phyloP scores from a whole-genome alignment of 2,113 vertebrate genomes.

The Cyanoderma ruficeps region DNA sequence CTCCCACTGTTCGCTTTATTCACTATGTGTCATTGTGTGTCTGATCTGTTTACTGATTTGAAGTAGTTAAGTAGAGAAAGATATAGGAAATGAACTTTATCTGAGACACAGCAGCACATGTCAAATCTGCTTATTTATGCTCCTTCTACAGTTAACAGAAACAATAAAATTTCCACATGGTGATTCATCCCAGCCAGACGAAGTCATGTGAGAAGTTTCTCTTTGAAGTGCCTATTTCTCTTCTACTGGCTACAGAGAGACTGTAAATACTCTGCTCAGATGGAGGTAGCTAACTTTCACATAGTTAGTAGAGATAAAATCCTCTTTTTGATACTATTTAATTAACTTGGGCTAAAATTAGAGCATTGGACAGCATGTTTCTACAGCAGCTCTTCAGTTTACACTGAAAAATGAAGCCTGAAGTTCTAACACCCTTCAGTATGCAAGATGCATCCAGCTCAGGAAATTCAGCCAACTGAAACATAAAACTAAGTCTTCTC shows the following conservation, averaged over 20 bases:
- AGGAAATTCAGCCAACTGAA: neutral
- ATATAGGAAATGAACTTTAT: slow-evolving; percentile 9
- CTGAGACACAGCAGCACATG: neutral
- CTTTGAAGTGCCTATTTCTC: neutral
- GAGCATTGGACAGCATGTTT: neutral
- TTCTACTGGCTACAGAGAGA: neutral
- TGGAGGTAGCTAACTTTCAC: neutral
- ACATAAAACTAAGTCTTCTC: neutral
- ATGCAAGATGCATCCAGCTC: neutral
- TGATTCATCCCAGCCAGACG: neutral
- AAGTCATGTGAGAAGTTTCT: neutral
- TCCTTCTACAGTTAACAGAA: neutral
- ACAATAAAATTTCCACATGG: neutral
- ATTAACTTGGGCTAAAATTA: neutral
- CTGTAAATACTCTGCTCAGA: neutral
- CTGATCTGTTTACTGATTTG: neutral
- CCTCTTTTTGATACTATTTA: neutral
- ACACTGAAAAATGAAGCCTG: neutral
- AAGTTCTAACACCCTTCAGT: neutral
- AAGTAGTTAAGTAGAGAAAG: neutral
- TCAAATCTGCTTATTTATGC: slow-evolving; percentile 12
- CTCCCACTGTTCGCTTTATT: neutral
- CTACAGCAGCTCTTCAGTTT: neutral
- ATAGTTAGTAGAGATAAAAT: neutral
- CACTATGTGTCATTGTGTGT: neutral